Base-by-base conservation (phyloP, 2,113 vertebrate genomes). In the Odobenus rosmarus region DNA sequence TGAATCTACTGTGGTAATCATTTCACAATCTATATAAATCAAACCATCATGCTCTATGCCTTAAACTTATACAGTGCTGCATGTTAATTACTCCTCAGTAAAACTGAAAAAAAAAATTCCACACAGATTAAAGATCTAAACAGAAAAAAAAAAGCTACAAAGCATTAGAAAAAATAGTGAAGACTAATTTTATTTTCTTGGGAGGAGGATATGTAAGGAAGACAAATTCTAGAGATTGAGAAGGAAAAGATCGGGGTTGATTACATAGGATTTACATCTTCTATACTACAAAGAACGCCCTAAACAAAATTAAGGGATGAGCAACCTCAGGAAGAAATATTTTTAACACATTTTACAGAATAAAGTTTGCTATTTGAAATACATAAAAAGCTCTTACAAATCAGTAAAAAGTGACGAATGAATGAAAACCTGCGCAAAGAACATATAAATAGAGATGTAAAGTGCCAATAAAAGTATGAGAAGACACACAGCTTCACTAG, bases 151-250 rank as follows among this genome's bases (percentile, higher is more conserved):
- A 88, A 61, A 1, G 1, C 19, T 39, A 69, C 3, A 7, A 59
- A 39, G 0, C 14, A 86, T 74, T 69, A n/a, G 74, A 84, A 88
- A 96, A 95, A 94, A 90, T 84, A 95, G 0, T 42, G 36, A 51
- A 85, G 71, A n/a, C 24, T 31, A 26, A 87, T 69, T 83, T 93
- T 46, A 92, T 85, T 80, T 93, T 88, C 88, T 82, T 84, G 81
- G 31, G 69, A 77, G 46, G 42, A 33, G 53, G 31, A 31, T 61
- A 51, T 39, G 18, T 53, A 74, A 85, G 36, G n/a, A 77, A 95
- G 49, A 74, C 7, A 77, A 12, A 88, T 76, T 95, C 79, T 33
- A 64, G 36, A 88, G 87, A 49, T 26, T 16, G 49, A 39, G 74
- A 80, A 88, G 39, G 53, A 69, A 80, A 53, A 88, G 71, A 93